Conservation (phyloP, 2,113 vertebrate species). For the Recurvirostra avosetta region DNA sequence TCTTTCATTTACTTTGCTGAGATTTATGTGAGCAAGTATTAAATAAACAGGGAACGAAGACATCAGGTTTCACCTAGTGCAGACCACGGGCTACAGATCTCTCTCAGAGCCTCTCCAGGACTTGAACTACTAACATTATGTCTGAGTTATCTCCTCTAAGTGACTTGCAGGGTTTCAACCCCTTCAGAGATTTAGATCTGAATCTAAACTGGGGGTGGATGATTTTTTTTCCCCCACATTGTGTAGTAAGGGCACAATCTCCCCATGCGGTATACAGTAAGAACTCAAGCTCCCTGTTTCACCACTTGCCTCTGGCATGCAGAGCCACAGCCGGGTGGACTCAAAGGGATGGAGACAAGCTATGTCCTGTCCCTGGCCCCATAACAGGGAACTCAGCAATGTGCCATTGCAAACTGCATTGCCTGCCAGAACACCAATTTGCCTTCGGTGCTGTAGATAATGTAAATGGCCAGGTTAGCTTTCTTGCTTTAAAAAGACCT, state of each 20-base stretch:
- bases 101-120: background rate
- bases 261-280: background rate
- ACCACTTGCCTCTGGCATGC: background rate
- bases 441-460: background rate
- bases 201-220: background rate
- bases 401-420: background rate
- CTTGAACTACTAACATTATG: background rate
- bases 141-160: background rate
- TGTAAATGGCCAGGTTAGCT: background rate
- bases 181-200: background rate
- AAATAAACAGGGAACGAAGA: background rate
- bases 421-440: background rate
- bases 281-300: background rate
- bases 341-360: background rate
- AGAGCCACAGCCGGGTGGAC: background rate
- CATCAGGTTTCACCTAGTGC: background rate
- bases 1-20: background rate
- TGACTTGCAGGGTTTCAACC: background rate
- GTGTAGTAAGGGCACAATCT: background rate
- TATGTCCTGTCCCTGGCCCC: background rate
- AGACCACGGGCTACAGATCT: background rate
- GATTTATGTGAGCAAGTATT: background rate
- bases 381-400: background rate
- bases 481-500: background rate
- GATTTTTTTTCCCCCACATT: accelerated